These are phyloP conservation scores for Zeugodacus cucurbitae DNA, from an alignment of 1,140 invertebrate genomes.

Conservation along the genomic window DNA sequence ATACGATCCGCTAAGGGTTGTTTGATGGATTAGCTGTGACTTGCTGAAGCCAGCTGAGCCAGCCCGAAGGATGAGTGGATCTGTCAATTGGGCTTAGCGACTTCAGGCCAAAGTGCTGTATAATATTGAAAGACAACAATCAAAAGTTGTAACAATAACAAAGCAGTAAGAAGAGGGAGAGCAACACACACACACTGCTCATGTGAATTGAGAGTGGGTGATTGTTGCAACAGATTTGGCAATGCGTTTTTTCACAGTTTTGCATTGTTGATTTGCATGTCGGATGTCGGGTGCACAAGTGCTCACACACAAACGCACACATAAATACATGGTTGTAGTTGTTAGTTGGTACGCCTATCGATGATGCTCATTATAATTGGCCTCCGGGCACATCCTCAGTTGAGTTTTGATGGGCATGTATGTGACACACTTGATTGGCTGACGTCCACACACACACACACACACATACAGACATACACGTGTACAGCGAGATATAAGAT, in stretches of 20 bases:
- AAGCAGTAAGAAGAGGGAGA: neutral
- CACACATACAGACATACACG: neutral
- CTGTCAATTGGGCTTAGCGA: conserved; percentile 2
- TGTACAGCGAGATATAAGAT: neutral
- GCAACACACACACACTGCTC: neutral
- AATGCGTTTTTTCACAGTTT: conserved; percentile 10
- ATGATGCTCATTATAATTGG: conserved; percentile 7
- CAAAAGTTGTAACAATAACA: neutral
- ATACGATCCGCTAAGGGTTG: neutral
- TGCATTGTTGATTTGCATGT: conserved; percentile 6
- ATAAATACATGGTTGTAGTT: neutral
- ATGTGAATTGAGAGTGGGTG: neutral
- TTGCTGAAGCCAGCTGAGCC: neutral
- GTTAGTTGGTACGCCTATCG: neutral
- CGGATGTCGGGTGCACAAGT: neutral
- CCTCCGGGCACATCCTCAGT: neutral
- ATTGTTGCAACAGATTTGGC: neutral
- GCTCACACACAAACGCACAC: neutral
- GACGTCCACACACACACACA: neutral
- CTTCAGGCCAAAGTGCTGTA: neutral
- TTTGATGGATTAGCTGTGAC: conserved; percentile 6
- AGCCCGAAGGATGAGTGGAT: neutral
- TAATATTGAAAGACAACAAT: conserved; percentile 22
- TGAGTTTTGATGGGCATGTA: conserved; percentile 30
- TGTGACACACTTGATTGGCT: conserved; percentile 12